Base-by-base conservation (phyloP, 2,113 vertebrate genomes). In the Tricholaema leucomelas region DNA sequence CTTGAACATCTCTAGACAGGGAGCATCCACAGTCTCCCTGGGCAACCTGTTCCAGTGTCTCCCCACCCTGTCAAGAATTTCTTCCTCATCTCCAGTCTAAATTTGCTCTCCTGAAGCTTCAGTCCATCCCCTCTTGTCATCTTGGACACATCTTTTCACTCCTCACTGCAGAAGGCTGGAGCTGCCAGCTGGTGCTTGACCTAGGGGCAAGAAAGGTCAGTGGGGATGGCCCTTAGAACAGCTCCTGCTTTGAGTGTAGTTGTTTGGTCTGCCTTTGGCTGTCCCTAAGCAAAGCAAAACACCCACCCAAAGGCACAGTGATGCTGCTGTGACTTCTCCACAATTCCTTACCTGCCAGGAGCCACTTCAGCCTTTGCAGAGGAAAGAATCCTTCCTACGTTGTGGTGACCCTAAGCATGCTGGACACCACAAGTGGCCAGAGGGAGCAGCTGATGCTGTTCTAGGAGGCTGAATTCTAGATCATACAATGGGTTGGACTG, bases 391-490 rank as follows among this genome's bases (percentile, higher is more conserved):
- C 23, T 24, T 21, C 27, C 6, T 14, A 7, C 8, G 8, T 86
- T 36, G 9, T 13, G 33, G 52, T 33, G 25, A 58, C 35, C 7
- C 20, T 7, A 52, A 10, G 73, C 5, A 3, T 25, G 28, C 36
- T 0, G 6, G 6, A 80, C 69, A 42, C 35, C 50, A 12, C 4
- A 28, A 19, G 67, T 4, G 10, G 72, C 35, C 52, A 35, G 23
- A 28, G 52, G 61, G 65, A 87, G 70, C 33, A 15, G 55, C 12
- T 18, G 5, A 8, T 2, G 10, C 46, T 36, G 1, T 0, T 35
- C 1, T 1, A 25, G 3, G 31, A 14, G 35, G 40, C 46, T 33
- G 0, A 4, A 48, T 23, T 21, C 21, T 48, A 23, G 46, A 23
- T 23, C 46, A 48, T 48, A 48, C 10, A 48, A 48, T 48, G 46